Conservation (phyloP, 2,888 invertebrate species). For the Zelleria hepariella region DNA sequence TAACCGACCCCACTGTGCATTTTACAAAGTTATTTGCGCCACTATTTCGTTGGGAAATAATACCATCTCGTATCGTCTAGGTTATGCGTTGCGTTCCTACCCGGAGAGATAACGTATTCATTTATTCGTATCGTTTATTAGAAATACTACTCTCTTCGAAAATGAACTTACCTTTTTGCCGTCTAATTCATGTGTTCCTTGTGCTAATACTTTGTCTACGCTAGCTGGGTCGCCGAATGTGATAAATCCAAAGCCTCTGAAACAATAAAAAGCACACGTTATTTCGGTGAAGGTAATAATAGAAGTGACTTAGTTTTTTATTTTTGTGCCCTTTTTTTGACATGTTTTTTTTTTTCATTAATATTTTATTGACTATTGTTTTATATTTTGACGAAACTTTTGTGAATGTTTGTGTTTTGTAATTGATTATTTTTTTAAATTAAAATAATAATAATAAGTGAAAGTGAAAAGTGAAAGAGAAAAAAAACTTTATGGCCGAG, state of each 20-base stretch:
- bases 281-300: background rate
- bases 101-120: background rate
- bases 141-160: slow-evolving; percentile 4
- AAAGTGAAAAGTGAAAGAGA: too few relatives aligned
- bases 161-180: slow-evolving; percentile 93
- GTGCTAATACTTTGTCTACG: slow-evolving; percentile 99
- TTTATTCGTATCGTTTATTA: slow-evolving; percentile 5
- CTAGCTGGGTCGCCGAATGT: slow-evolving; percentile 98
- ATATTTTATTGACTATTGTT: too few relatives aligned
- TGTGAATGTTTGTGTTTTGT: too few relatives aligned
- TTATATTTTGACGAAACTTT: too few relatives aligned
- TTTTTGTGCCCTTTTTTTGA: too few relatives aligned
- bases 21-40: background rate
- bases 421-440: too few relatives aligned
- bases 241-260: slow-evolving; percentile 99
- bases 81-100: slow-evolving; percentile 9
- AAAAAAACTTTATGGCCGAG: too few relatives aligned
- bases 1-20: background rate
- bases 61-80: slow-evolving; percentile 26
- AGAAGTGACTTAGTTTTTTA: too few relatives aligned
- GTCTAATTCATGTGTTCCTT: slow-evolving; percentile 98
- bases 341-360: too few relatives aligned
- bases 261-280: slow-evolving; percentile 32
- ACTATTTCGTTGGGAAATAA: slow-evolving; percentile 19
- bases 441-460: too few relatives aligned